Base-by-base conservation (phyloP, 2,888 invertebrate genomes). In the Spilosoma lubricipeda region DNA sequence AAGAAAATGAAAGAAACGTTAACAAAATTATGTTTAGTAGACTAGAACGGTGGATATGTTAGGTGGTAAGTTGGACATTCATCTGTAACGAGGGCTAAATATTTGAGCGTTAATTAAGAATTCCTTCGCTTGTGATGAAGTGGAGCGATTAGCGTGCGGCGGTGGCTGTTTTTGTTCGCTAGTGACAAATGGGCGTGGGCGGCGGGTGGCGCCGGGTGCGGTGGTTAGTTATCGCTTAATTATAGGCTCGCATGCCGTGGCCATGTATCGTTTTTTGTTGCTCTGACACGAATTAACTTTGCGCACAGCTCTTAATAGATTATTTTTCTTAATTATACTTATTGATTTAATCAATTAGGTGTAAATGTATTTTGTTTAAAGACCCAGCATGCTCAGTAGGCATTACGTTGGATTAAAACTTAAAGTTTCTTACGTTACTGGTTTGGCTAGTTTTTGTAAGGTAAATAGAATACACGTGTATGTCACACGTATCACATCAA, bases 31-130 rank as follows among this genome's bases (percentile, higher is more conserved):
- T 30, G 52, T 18, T 36, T 23, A 48, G 33, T 65, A 36, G 56
- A 52, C 36, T 27, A 33, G 67, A 72, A 65, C 42, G 70, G 73
- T 67, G 74, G 68, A 75, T 56, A 77, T 75, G 78, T 81, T 80
- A 75, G 77, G 80, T 70, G 82, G 1, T 27, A 15, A 56, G 69
- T 36, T n/a, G 78, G 80, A 76, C 52, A 67, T 18, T 33, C 73
- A 70, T 13, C 71, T 27, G 42, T 67, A 70, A 68, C 79, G 30
- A 27, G 48, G 73, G 67, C 68, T 70, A 75, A 76, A 79, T 82
- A 76, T 81, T 85, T 70, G 63, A 74, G 81, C 75, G 69, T 85
- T 85, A 83, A 83, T 85, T 85, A 85, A 83, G 85, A 83, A 85
- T 83, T 85, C 83, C 79, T 75, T 45, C 13, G 74, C 52, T 39